These are phyloP conservation scores for Phenganax subtilis DNA, from an alignment of 92 coral and sea anemone genomes.

Conservation along the genomic window DNA sequence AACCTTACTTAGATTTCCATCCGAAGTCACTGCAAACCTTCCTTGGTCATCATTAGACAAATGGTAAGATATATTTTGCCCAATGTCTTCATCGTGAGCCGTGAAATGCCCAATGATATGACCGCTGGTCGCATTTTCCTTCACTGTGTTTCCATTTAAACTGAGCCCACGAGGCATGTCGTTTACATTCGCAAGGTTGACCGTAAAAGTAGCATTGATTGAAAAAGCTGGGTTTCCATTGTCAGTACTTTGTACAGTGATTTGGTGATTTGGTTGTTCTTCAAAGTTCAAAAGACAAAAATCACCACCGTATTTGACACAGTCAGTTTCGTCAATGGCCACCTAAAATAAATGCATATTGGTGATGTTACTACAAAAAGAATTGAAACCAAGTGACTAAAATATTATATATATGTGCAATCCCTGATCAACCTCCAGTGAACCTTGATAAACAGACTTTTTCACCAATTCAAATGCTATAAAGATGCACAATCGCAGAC, in stretches of 20 bases:
- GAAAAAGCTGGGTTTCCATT: constrained; percentile 64
- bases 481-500: too few species aligned
- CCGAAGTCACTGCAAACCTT: constrained; percentile 64
- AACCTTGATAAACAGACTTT: too few species aligned
- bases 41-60: constrained; percentile 80
- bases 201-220: constrained; percentile 50
- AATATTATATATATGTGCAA: neutral
- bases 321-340: constrained; percentile 59
- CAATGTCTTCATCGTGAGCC: constrained; percentile 67
- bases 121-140: constrained; percentile 64
- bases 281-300: constrained; percentile 80
- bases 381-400: neutral
- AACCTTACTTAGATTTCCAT: constrained; percentile 66
- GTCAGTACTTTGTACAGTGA: constrained; percentile 68
- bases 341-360: constrained; percentile 48
- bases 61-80: constrained; percentile 59
- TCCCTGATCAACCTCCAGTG: too few species aligned
- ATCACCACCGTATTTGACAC: constrained; percentile 72
- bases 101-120: constrained; percentile 63
- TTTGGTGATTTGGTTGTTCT: constrained; percentile 41
- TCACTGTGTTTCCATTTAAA: constrained; percentile 62
- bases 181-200: constrained; percentile 66
- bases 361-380: neutral
- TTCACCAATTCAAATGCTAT: too few species aligned
- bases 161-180: constrained; percentile 81